phyloP scores from a whole-genome alignment of 2,113 vertebrate species.

The Saimiri boliviensis region DNA sequence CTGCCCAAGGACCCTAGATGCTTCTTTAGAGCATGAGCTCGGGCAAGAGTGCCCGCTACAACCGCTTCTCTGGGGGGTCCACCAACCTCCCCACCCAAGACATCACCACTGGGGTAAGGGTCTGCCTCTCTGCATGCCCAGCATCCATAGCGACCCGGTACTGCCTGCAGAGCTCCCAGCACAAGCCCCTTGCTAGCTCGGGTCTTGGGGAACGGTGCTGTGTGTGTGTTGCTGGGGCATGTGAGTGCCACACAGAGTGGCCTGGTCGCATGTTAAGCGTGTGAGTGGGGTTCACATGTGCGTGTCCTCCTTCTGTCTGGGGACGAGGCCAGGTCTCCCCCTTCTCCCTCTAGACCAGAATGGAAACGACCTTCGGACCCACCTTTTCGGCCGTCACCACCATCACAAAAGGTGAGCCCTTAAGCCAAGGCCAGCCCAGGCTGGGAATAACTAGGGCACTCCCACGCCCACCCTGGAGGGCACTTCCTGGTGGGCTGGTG shows the following conservation, averaged over 20 bases:
- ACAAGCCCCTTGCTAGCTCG: rapidly evolving
- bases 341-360: slow-evolving; percentile 88
- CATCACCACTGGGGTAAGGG: slow-evolving; percentile 83
- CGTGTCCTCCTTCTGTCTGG: background rate
- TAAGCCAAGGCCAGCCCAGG: background rate
- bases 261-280: background rate
- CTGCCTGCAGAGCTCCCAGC: background rate
- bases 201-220: background rate
- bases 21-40: slow-evolving; percentile 90
- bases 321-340: background rate
- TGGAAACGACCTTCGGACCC: slow-evolving; percentile 96
- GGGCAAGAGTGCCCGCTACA: slow-evolving; percentile 85
- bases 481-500: background rate
- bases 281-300: background rate
- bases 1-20: slow-evolving; percentile 76
- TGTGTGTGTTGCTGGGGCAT: background rate
- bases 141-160: background rate
- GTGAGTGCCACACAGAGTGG: no score
- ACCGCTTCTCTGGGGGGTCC: slow-evolving; percentile 85
- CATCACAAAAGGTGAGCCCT: slow-evolving; percentile 92
- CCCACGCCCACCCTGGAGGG: background rate
- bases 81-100: slow-evolving; percentile 82
- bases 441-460: background rate
- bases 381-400: slow-evolving; percentile 93
- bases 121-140: background rate